phyloP scores from a whole-genome alignment of 2,888 invertebrate species.

The Synanthedon formicaeformis region DNA sequence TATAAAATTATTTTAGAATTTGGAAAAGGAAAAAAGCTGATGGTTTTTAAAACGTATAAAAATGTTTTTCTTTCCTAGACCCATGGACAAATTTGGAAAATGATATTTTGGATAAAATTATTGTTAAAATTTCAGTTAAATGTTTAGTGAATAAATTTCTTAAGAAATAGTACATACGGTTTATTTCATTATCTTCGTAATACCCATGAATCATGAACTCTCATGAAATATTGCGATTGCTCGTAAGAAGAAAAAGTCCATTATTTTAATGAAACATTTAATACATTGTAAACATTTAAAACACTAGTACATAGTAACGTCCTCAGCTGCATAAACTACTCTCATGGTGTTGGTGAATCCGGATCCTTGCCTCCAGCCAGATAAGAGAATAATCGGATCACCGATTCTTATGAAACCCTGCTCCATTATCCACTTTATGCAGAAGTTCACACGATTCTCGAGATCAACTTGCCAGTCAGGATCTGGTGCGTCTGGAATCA shows the following conservation, averaged over 20 bases:
- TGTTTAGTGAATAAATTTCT: no score
- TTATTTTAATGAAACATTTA: no score
- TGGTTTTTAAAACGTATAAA: no score
- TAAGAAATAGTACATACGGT: no score
- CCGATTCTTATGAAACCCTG: conserved; percentile 75
- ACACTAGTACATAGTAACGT: background rate
- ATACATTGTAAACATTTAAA: background rate
- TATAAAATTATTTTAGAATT: conserved; percentile 7
- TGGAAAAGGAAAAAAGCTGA: conserved; percentile 5
- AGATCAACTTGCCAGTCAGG: conserved; percentile 72
- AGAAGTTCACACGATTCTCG: conserved; percentile 70
- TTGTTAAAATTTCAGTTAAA: no score
- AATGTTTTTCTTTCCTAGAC: no score
- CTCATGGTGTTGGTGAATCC: conserved; percentile 79
- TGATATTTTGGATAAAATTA: no score
- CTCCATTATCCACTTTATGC: conserved; percentile 72
- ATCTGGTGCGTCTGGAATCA: conserved; percentile 39
- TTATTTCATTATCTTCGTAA: no score
- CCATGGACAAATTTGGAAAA: no score
- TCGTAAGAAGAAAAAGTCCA: no score
- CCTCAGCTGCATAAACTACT: conserved; percentile 61
- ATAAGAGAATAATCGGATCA: conserved; percentile 77
- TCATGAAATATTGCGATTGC: no score
- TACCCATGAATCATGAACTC: no score
- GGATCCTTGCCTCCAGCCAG: conserved; percentile 77